phyloP scores from a whole-genome alignment of 53 echinoderm and acorn worm genomes.

The Astropecten irregularis region DNA sequence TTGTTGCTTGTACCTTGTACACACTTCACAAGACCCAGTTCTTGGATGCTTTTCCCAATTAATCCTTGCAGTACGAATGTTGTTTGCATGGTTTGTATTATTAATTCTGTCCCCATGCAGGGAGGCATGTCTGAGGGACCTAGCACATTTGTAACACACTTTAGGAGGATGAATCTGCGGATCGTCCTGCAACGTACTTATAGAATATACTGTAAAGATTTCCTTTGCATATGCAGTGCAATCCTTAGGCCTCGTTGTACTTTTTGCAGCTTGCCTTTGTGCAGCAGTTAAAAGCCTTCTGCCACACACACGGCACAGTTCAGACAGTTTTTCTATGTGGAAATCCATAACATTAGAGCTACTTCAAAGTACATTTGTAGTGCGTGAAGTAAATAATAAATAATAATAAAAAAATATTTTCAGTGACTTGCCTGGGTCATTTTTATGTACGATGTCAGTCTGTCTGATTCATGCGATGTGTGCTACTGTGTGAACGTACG shows the following conservation, averaged over 20 bases:
- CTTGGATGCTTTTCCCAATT: constrained; percentile 13
- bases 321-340: neutral
- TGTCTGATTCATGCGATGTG: too few relatives aligned
- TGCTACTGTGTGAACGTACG: too few relatives aligned
- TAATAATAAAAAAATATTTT: neutral
- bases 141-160: constrained; percentile 12
- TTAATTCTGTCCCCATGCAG: constrained; percentile 12
- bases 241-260: neutral
- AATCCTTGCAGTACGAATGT: neutral
- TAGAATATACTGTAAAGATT: neutral
- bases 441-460: neutral
- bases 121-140: constrained; percentile 4
- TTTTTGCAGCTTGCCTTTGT: constrained; percentile 18
- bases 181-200: constrained; percentile 7
- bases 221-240: constrained; percentile 2
- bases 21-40: constrained; percentile 6
- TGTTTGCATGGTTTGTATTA: neutral
- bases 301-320: constrained; percentile 9
- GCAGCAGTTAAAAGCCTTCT: neutral
- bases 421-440: neutral
- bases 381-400: neutral
- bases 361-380: neutral
- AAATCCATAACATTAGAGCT: neutral
- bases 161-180: neutral
- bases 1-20: neutral